These are phyloP conservation scores for Centropus unirufus DNA, from an alignment of 2,113 vertebrate species.

Conservation along the genomic window DNA sequence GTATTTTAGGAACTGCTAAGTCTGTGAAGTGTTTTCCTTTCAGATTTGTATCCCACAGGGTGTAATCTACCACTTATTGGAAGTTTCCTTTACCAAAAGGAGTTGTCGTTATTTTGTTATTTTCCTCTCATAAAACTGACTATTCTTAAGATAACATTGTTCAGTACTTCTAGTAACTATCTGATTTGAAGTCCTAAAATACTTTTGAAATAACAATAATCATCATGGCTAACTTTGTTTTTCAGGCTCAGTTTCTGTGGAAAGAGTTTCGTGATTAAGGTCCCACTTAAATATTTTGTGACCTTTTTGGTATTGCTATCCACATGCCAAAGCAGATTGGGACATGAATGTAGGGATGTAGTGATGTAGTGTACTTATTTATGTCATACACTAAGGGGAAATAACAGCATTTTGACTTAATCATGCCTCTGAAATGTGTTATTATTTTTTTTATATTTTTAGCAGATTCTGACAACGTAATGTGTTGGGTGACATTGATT, in stretches of 20 bases:
- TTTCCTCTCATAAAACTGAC: neutral
- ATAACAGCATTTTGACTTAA: neutral
- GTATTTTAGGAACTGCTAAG: neutral
- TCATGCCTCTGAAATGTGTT: rapidly evolving
- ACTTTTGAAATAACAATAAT: neutral
- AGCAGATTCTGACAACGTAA: too few species aligned
- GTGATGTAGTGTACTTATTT: neutral
- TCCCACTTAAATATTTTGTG: neutral
- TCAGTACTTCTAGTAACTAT: neutral
- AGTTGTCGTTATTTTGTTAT: neutral
- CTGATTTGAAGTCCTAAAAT: neutral
- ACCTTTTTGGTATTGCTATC: neutral
- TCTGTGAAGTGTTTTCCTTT: neutral
- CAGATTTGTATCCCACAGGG: neutral
- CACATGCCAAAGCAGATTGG: neutral
- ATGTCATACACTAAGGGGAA: neutral
- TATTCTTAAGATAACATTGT: neutral
- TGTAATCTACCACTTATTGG: neutral
- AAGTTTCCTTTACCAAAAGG: neutral
- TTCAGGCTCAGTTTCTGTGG: neutral
- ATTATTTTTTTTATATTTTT: neutral
- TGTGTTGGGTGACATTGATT: neutral
- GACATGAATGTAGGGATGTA: neutral
- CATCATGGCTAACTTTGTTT: neutral
- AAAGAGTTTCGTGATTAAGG: neutral